Conservation (phyloP, 2,888 invertebrate species). For the Lycaena phlaeas region DNA sequence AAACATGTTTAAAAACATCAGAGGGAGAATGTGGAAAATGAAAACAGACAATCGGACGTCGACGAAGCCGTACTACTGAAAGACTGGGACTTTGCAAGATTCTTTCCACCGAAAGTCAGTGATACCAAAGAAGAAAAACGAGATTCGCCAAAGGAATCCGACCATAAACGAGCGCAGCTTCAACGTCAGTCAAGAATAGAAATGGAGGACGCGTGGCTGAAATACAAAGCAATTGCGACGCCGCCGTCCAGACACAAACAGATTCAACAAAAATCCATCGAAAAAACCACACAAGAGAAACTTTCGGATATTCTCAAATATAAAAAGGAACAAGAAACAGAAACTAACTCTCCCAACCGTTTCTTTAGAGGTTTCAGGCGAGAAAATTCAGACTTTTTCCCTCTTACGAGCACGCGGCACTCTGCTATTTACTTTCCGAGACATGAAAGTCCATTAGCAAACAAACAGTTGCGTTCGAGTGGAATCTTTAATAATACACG, state of each 20-base stretch:
- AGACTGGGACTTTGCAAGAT: conserved; percentile 91
- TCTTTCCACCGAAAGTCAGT: conserved; percentile 76
- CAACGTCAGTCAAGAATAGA: conserved; percentile 62
- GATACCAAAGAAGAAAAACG: conserved; percentile 44
- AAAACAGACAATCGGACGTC: conserved; percentile 71
- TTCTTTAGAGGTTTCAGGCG: conserved; percentile 86
- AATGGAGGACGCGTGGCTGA: conserved; percentile 60
- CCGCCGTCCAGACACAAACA: conserved; percentile 57
- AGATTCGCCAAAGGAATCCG: conserved; percentile 52
- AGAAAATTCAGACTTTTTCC: conserved; percentile 89
- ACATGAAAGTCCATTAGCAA: conserved; percentile 61
- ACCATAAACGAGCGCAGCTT: conserved; percentile 47
- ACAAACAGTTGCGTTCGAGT: conserved; percentile 75
- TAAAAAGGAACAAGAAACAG: conserved; percentile 80
- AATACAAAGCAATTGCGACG: conserved; percentile 56
- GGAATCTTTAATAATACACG: conserved; percentile 80
- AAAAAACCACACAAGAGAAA: conserved; percentile 58
- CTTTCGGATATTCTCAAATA: conserved; percentile 70
- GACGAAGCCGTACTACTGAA: conserved; percentile 86
- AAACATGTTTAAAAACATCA: conserved; percentile 53
- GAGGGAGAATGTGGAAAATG: conserved; percentile 52
- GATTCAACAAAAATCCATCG: conserved; percentile 41
- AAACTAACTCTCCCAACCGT: conserved; percentile 78
- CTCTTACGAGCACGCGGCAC: conserved; percentile 80
- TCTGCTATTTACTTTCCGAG: conserved; percentile 79